Evolutionary conservation across 2,113 vertebrate genomes (phyloP), one percentile per base, ranked within the genome.

Genomic region (Thymallus thymallus): DNA sequence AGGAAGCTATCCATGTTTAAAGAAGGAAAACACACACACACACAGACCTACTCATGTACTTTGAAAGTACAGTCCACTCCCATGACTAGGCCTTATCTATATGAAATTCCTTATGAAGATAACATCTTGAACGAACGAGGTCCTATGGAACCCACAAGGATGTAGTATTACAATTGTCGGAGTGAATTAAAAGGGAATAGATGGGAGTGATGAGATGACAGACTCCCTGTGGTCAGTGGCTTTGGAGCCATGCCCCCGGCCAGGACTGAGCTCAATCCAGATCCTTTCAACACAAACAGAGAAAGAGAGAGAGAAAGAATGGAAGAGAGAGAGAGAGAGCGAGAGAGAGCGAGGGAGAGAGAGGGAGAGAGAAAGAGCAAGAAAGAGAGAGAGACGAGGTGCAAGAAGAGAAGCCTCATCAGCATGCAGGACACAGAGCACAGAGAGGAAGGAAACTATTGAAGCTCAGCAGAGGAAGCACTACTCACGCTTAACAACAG

Each of bases 141-240:
- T 16, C n/a, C 56, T 22, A n/a, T 9, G n/a, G n/a, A 60, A 60
- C 18, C 51, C 56, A 9, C 9, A 60, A 23, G 5, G 20, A 60
- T 23, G 26, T n/a, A 20, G 63, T 5, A 32, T 24, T 2, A 9
- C 30, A 18, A 66, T 35, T 66, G 63, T 26, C 35, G 10, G 69
- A 61, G 26, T 22, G 69, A 58, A 29, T 60, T 71, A 71, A 60
- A 26, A 55, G 18, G 7, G 51, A 71, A 56, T 58, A 51, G 68
- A 70, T 18, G 20, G 51, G 48, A n/a, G 51, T 29, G 29, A 60
- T 58, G 23, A 60, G 29, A n/a, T n/a, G 69, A 71, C 29, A 12
- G 29, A 71, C 55, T 14, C 26, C 12, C 26, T 22, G 56, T 2
- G 69, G 55, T 46, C 18, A 22, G 29, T 30, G 9, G 55, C 29